Percentiles rank a stretch among this genome's conserved stretches.
phyloP scores from a whole-genome alignment of 2,888 invertebrate genomes.

The Notodonta ziczac region DNA sequence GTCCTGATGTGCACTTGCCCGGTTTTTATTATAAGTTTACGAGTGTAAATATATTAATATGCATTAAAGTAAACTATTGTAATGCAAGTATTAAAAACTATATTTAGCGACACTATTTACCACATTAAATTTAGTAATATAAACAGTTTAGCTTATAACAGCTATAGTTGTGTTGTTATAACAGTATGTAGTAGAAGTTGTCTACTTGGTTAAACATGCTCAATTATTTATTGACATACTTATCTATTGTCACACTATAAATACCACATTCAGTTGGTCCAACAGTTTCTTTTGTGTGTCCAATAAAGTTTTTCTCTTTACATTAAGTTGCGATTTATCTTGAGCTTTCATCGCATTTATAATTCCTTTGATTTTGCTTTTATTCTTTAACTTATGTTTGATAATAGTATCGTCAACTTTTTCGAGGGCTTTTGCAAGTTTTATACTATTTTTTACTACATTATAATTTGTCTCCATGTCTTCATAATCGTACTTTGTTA shows the following conservation, averaged over 20 bases:
- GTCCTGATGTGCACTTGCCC: no score
- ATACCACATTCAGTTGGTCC: conserved; percentile 20
- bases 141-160: background rate
- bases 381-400: background rate
- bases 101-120: no score
- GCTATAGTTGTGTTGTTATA: background rate
- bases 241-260: background rate
- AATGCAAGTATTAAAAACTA: no score
- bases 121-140: background rate
- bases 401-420: conserved; percentile 10
- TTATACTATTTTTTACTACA: background rate
- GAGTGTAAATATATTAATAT: no score
- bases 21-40: no score
- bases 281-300: conserved; percentile 9
- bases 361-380: conserved; percentile 4
- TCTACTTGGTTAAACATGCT: background rate
- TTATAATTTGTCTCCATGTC: conserved; percentile 7
- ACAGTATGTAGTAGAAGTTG: background rate
- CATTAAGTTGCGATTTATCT: conserved; percentile 26
- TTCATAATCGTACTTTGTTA: conserved; percentile 5
- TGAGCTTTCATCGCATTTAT: conserved; percentile 24
- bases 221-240: background rate
- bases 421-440: conserved; percentile 18
- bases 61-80: no score
- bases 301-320: conserved; percentile 8